A percentile compares a stretch with the other conserved stretches of the same genome.
Evolutionary conservation across 2,797 vertebrate genomes (phyloP).

Genomic region (Distichodus sexfasciatus): DNA sequence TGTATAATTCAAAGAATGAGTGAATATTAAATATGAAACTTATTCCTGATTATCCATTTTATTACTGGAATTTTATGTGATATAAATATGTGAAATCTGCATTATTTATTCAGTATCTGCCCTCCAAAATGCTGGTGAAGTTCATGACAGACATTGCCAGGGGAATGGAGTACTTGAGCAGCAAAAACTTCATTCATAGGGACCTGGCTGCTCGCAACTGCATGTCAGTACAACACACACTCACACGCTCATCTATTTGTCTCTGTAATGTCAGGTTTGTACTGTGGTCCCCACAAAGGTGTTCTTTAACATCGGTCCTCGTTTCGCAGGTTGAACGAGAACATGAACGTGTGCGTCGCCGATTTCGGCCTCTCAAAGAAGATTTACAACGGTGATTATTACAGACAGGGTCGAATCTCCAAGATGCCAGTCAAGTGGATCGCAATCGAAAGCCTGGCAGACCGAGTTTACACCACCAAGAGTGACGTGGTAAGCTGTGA

Average conservation of each 20-base stretch:
- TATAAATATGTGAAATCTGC: too few relatives aligned
- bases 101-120: slow-evolving; percentile 75
- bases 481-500: slow-evolving; percentile 83
- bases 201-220: slow-evolving; percentile 91
- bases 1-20: too few relatives aligned
- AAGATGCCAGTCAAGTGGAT: slow-evolving; percentile 98
- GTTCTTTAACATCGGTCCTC: too few relatives aligned
- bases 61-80: too few relatives aligned
- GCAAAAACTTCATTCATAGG: slow-evolving; percentile 88
- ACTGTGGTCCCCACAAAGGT: too few relatives aligned
- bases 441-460: slow-evolving; percentile 89
- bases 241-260: not conserved
- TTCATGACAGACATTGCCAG: slow-evolving; percentile 90
- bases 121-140: slow-evolving; percentile 87
- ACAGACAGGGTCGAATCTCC: slow-evolving; percentile 89
- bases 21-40: too few relatives aligned
- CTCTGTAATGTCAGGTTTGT: too few relatives aligned
- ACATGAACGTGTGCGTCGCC: slow-evolving; percentile 90
- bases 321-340: slow-evolving; percentile 84
- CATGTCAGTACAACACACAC: slow-evolving; percentile 77
- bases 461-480: slow-evolving; percentile 90
- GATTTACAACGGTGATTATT: slow-evolving; percentile 92
- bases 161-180: slow-evolving; percentile 90
- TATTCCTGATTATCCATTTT: too few relatives aligned
- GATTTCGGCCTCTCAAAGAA: slow-evolving; percentile 95